A percentile compares a stretch with the other conserved stretches of the same genome.
Conservation (phyloP, 1,140 invertebrate species). For the Mactra quadrangularis region DNA sequence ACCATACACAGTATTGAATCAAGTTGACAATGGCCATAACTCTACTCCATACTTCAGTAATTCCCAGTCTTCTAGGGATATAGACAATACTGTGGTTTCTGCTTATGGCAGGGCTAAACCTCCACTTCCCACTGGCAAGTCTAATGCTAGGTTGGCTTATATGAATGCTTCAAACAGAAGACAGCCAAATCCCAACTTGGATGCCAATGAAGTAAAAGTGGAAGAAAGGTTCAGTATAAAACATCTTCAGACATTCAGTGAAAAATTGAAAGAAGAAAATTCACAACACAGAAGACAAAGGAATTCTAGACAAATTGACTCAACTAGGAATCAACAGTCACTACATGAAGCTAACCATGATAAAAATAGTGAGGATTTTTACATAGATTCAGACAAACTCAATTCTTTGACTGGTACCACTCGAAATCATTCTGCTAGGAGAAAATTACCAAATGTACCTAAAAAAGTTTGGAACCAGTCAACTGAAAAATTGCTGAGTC, state of each 20-base stretch:
- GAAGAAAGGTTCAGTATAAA: slow-evolving; percentile 10
- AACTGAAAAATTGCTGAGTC: neutral
- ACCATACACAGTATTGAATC: neutral
- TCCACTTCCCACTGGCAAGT: neutral
- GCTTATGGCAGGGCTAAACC: slow-evolving; percentile 20
- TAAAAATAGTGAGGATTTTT: neutral
- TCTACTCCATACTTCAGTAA: slow-evolving; percentile 5
- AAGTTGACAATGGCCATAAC: neutral
- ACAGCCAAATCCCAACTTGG: neutral
- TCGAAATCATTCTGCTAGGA: slow-evolving; percentile 7
- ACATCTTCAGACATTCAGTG: slow-evolving; percentile 18
- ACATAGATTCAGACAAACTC: neutral
- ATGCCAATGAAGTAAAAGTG: neutral
- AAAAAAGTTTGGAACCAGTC: neutral
- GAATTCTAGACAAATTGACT: neutral
- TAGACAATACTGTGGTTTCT: slow-evolving; percentile 45
- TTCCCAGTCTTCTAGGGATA: neutral
- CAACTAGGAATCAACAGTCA: neutral
- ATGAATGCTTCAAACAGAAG: neutral
- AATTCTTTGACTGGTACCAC: neutral
- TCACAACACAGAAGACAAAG: slow-evolving; percentile 13
- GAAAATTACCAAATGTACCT: slow-evolving; percentile 14
- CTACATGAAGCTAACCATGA: too few species aligned
- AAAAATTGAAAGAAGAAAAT: slow-evolving; percentile 20
- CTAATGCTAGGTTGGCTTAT: neutral